Evolutionary conservation across 2,113 vertebrate genomes (phyloP), one percentile per base, ranked within the genome.

Genomic region (Macquaria ambigua): DNA sequence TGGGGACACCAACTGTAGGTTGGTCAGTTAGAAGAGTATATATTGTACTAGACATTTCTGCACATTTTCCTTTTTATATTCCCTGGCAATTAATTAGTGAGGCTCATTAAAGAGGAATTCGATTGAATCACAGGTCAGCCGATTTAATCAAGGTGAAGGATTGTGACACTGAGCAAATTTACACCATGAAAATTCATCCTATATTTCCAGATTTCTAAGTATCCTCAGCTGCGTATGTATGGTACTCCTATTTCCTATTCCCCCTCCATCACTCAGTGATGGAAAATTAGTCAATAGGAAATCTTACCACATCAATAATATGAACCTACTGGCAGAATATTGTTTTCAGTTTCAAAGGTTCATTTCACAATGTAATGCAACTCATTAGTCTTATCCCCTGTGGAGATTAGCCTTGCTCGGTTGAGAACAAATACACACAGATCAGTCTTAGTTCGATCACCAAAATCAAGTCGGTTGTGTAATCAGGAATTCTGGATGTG

Each of bases 361-460:
- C 31, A 83, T 87, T 87, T 74, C 69, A 78, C 64, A 82, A 67
- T 20, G 64, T 55, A 75, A 72, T 88, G 34, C 63, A 75, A 23
- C 23, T 74, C 82, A 74, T 82, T 31, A 53, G 21, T 79, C 71
- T 56, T 6, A 53, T 66, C 21, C 6, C 3, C 10, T 4, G 31
- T 67, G 34, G 11, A 41, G 15, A 74, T 82, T 15, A 52, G 68
- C 14, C 7, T 55, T 48, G 41, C 43, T 62, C 5, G 0, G 16
- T n/a, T 61, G 28, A 61, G 41, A 59, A 18, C 8, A 56, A 43
- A 68, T 39, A 28, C 12, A 0, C 10, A 23, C 3, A 15, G 79
- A 50, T 75, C 66, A 52, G 15, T 34, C 10, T 28, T 20, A 20
- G 2, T 62, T 72, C 5, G 0, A 56, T 61, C n/a, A 16, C 15